Evolutionary conservation across 2,797 vertebrate genomes (phyloP).

Genomic region (Gymnoscopelus microlampas): DNA sequence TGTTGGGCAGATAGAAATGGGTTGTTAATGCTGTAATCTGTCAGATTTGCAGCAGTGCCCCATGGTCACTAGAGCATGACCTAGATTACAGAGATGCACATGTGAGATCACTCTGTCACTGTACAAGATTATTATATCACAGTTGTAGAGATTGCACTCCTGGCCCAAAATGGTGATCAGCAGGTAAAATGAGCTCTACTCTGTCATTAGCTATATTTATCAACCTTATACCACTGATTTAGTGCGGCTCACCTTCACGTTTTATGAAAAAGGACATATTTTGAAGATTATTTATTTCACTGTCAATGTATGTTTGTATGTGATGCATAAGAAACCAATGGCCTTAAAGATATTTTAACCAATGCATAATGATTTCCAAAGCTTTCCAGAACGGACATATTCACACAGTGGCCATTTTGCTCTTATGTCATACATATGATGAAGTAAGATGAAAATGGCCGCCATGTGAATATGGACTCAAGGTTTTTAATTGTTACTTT

Average conservation of each 20-base stretch:
- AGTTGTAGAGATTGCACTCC: conserved; percentile 52
- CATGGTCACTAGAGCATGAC: conserved; percentile 65
- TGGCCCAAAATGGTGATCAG: conserved; percentile 12
- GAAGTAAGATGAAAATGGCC: too few relatives aligned
- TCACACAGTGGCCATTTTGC: too few relatives aligned
- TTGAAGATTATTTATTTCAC: conserved; percentile 19
- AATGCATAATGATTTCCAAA: conserved; percentile 73
- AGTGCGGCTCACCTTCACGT: conserved; percentile 1
- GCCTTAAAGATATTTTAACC: conserved; percentile 80
- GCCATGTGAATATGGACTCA: conserved; percentile 14
- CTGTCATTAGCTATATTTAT: conserved; percentile 19
- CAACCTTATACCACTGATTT: background rate
- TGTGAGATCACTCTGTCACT: conserved; percentile 39
- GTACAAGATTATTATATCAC: conserved; percentile 2
- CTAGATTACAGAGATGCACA: conserved; percentile 68
- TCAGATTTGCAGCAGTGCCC: conserved; percentile 67
- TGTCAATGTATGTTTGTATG: conserved; percentile 66
- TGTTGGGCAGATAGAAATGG: conserved; percentile 14
- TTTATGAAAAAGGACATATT: conserved; percentile 7
- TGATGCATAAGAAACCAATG: conserved; percentile 75
- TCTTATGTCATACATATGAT: too few relatives aligned
- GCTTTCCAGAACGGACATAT: conserved; percentile 22
- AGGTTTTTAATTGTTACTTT: conserved; percentile 32
- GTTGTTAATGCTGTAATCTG: conserved; percentile 67
- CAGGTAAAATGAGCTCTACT: conserved; percentile 5